Evolutionary conservation across 2,797 vertebrate genomes (phyloP).

Genomic region (Furcifer pardalis): DNA sequence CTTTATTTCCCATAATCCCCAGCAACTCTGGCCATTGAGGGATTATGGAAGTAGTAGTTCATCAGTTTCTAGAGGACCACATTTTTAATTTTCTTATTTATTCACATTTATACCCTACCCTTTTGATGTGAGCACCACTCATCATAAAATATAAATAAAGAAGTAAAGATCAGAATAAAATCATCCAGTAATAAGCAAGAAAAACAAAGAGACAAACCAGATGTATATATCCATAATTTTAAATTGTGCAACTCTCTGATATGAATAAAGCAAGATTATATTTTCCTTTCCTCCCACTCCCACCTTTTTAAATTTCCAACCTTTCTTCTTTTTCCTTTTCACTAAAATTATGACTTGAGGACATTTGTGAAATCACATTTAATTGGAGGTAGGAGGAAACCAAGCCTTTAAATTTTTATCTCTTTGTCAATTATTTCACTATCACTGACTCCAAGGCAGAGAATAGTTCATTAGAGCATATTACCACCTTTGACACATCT

Average conservation of each 20-base stretch:
- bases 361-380: constrained; percentile 35
- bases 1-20: not conserved
- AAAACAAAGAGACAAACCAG: too few species aligned
- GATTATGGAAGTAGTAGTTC: not conserved
- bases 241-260: too few species aligned
- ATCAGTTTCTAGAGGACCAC: not conserved
- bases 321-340: not conserved
- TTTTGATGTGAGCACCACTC: too few species aligned
- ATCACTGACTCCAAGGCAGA: constrained; percentile 57
- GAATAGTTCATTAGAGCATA: constrained; percentile 67
- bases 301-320: not conserved
- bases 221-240: too few species aligned
- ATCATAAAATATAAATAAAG: too few species aligned
- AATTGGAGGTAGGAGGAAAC: constrained; percentile 26
- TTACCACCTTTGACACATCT: constrained; percentile 74
- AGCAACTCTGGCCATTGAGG: not conserved
- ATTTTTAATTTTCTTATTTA: too few species aligned
- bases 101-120: too few species aligned
- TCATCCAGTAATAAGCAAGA: too few species aligned
- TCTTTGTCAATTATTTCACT: constrained; percentile 57
- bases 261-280: too few species aligned
- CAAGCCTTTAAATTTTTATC: constrained; percentile 48
- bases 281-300: too few species aligned
- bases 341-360: not conserved
- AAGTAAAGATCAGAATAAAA: too few species aligned